phyloP scores from a whole-genome alignment of 2,113 vertebrate species.

The Pterocles burchelli region DNA sequence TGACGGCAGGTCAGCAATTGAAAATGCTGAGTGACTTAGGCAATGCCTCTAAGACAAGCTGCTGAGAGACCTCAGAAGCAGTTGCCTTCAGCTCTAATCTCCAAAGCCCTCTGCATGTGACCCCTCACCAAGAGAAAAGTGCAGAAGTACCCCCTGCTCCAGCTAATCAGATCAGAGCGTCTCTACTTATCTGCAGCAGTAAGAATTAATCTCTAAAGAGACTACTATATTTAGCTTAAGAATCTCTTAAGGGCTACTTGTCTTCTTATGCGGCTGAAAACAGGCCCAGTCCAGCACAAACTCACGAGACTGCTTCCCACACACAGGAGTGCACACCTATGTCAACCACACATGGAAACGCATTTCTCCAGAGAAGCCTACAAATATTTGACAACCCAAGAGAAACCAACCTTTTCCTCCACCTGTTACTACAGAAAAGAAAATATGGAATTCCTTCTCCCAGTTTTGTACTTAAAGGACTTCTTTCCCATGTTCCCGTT shows the following conservation, averaged over 20 bases:
- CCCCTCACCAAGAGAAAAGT: neutral
- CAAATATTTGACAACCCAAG: neutral
- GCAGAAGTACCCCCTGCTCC: neutral
- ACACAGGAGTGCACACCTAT: rapidly evolving
- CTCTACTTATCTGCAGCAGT: neutral
- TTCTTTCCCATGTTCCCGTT: neutral
- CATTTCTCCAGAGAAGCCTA: neutral
- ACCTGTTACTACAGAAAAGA: neutral
- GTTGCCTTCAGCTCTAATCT: neutral
- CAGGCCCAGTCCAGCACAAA: neutral
- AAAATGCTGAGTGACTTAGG: neutral
- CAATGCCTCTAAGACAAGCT: neutral
- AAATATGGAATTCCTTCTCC: neutral
- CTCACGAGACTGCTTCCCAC: neutral
- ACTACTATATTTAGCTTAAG: constrained; percentile 41
- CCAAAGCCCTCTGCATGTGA: neutral
- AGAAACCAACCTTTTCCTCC: neutral
- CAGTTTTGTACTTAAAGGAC: neutral
- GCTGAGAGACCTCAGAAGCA: neutral
- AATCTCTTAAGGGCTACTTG: neutral
- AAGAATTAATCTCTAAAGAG: constrained; percentile 17
- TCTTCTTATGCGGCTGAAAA: neutral
- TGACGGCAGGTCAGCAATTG: rapidly evolving
- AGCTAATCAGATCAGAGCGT: constrained; percentile 27
- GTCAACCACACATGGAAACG: neutral